These are phyloP conservation scores for Vidua chalybeata DNA, from an alignment of 2,113 vertebrate genomes.

Conservation along the genomic window DNA sequence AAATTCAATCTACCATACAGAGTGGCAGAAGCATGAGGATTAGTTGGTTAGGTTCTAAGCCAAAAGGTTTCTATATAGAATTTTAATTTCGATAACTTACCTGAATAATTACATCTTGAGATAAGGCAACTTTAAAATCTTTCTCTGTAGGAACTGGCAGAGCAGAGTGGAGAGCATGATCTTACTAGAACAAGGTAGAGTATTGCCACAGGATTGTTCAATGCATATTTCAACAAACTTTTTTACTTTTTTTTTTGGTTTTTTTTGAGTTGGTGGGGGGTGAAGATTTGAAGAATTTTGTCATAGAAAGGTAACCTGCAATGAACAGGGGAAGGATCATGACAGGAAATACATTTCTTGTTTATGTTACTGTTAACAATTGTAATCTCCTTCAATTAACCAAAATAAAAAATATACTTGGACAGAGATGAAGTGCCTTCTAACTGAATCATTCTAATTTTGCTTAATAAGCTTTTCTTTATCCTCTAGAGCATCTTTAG, in stretches of 20 bases:
- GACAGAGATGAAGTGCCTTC: neutral
- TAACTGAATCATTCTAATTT: neutral
- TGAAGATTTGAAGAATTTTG: neutral
- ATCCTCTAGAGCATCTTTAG: neutral
- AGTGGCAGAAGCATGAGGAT: neutral
- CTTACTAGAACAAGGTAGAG: neutral
- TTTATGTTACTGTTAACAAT: neutral
- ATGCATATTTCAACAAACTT: neutral
- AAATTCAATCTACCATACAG: neutral
- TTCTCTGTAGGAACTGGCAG: neutral
- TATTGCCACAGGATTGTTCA: neutral
- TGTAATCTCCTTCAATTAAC: neutral
- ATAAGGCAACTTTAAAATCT: neutral
- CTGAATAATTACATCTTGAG: neutral
- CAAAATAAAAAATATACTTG: neutral
- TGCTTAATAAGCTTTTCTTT: neutral
- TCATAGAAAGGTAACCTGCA: neutral
- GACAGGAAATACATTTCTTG: neutral
- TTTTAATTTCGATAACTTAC: neutral
- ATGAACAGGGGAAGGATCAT: neutral
- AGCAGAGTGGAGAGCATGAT: neutral
- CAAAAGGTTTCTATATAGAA: neutral
- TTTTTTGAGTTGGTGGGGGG: accelerated
- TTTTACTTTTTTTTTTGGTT: no score
- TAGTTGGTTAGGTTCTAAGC: neutral